Evolutionary conservation across 2,113 vertebrate species (phyloP), one percentile per base, ranked within the genome.

Genomic region (Gambusia affinis): DNA sequence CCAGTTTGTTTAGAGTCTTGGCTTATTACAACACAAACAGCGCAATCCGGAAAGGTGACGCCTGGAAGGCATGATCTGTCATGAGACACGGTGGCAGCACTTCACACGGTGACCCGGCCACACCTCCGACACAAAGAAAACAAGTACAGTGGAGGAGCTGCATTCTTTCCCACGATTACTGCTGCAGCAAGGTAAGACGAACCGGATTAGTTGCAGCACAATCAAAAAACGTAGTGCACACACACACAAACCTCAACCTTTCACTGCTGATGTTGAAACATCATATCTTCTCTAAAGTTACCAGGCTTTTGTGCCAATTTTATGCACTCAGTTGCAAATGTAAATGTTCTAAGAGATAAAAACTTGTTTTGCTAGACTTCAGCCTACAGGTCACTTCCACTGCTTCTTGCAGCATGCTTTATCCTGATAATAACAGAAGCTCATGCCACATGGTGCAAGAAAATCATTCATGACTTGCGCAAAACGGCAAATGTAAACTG

Each of bases 141-240:
- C 83, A 78, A 83, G 79, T 88, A 87, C 87, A 89, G 86, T 89
- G 80, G 82, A 84, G 73, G 80, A 86, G 80, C 74, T 1, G 67
- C 90, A 92, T 92, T 93, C 88, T 93, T 92, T 93, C 91, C 90
- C 91, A 93, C 89, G 85, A 83, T 88, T 85, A 87, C 88, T 88
- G 81, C 82, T 64, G 71, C 81, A 80, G 85, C 42, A 19, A 81
- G 67, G 88, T 86, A 91, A 91, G 76, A 65, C 19, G 84, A 92
- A 85, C 82, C 79, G n/a, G 85, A 81, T 89, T 67, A 81, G 79
- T 87, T 84, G 75, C 82, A 76, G 35, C 12, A 81, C 75, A 89
- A 88, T 90, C 77, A 87, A 83, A 85, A 3, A 15, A 27, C 61
- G 35, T n/a, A 28, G 22, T 54, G 37, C 65, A 39, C 60, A 6